phyloP scores from a whole-genome alignment of 2,113 vertebrate genomes.

The Ceuthmochares aereus region DNA sequence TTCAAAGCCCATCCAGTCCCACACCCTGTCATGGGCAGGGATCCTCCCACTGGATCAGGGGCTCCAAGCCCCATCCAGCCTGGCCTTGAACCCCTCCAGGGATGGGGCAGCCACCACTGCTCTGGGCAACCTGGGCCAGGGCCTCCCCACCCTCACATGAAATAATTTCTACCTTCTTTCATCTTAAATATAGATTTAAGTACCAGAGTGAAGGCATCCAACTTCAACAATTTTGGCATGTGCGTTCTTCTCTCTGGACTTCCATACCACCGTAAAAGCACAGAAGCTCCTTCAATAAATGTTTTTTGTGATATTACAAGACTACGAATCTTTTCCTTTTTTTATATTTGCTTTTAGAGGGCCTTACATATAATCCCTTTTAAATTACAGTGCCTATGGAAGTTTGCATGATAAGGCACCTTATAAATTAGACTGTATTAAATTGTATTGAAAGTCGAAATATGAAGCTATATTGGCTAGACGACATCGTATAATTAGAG shows the following conservation, averaged over 20 bases:
- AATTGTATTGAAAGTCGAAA: constrained; percentile 24
- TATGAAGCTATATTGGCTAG: neutral
- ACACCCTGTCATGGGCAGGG: too few relatives aligned
- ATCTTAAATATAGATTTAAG: neutral
- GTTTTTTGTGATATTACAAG: constrained; percentile 8
- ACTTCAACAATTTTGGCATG: neutral
- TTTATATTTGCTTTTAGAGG: constrained; percentile 49
- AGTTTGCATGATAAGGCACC: constrained; percentile 47
- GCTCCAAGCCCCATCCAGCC: too few relatives aligned
- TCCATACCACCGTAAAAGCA: neutral
- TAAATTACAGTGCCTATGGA: constrained; percentile 62
- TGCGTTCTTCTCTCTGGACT: neutral
- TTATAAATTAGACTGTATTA: constrained; percentile 55
- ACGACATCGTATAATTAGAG: neutral
- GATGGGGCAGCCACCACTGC: too few relatives aligned
- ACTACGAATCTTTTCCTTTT: constrained; percentile 5
- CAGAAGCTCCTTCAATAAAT: neutral
- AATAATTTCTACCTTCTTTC: too few relatives aligned
- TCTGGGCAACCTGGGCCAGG: too few relatives aligned
- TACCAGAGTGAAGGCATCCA: neutral
- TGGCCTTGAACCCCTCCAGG: too few relatives aligned
- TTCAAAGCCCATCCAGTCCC: too few relatives aligned
- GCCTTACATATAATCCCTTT: constrained; percentile 62
- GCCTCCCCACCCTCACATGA: too few relatives aligned
- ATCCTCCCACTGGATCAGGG: too few relatives aligned